Evolutionary conservation across 2,797 vertebrate species (phyloP).

Genomic region (Harpagifer antarcticus): DNA sequence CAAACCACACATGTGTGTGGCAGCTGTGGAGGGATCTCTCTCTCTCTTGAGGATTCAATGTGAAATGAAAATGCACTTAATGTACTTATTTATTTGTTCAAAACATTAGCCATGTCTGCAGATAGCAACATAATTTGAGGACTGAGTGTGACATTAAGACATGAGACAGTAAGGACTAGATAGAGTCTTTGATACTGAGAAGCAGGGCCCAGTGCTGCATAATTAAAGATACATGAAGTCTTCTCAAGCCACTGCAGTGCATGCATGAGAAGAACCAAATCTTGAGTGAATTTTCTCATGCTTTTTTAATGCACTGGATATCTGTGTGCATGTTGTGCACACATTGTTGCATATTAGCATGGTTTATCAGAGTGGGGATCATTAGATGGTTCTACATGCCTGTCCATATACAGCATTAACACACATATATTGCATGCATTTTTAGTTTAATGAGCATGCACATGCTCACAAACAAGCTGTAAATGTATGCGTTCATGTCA

Average conservation of each 20-base stretch:
- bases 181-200: constrained; percentile 41
- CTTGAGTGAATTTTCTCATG: constrained; percentile 46
- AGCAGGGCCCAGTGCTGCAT: constrained; percentile 49
- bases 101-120: not conserved
- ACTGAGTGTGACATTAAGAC: constrained; percentile 12
- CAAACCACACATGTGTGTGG: constrained; percentile 43
- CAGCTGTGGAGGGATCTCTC: constrained; percentile 53
- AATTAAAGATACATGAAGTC: constrained; percentile 64
- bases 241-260: constrained; percentile 51
- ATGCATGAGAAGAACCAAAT: constrained; percentile 58
- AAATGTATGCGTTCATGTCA: not conserved
- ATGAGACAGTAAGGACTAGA: constrained; percentile 15
- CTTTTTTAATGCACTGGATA: constrained; percentile 50
- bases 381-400: not conserved
- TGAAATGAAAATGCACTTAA: constrained; percentile 53
- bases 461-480: not conserved
- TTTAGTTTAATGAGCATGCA: constrained; percentile 6
- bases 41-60: constrained; percentile 36
- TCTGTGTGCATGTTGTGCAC: constrained; percentile 26
- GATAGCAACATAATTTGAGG: constrained; percentile 1
- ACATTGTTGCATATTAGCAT: constrained; percentile 7
- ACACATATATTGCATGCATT: not conserved
- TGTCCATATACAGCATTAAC: constrained; percentile 1
- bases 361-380: constrained; percentile 7
- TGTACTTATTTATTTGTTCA: constrained; percentile 39